phyloP scores from a whole-genome alignment of 1,140 invertebrate species.

The Leptopilina clavipes region DNA sequence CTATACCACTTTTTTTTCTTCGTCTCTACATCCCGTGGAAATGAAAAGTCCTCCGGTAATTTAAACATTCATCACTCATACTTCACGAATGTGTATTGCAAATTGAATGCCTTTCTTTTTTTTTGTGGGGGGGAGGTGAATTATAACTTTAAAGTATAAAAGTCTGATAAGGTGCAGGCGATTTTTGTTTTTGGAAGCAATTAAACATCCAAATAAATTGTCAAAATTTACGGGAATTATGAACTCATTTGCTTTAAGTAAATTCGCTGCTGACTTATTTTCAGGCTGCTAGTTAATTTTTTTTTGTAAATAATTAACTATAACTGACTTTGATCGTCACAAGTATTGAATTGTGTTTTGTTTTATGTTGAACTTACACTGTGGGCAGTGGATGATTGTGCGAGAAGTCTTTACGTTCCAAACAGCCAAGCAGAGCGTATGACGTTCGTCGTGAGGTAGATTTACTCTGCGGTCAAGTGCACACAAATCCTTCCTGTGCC shows the following conservation, averaged over 20 bases:
- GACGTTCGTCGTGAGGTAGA: conserved; percentile 53
- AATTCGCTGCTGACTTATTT: not conserved
- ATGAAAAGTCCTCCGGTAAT: too few relatives aligned
- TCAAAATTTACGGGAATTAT: not conserved
- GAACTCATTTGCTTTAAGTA: conserved; percentile 2
- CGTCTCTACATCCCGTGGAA: too few relatives aligned
- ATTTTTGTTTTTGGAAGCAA: not conserved
- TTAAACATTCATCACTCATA: too few relatives aligned
- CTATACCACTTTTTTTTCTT: not conserved
- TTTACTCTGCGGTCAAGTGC: conserved; percentile 64
- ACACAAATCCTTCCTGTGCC: conserved; percentile 68
- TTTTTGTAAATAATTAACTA: not conserved
- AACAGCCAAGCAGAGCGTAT: conserved; percentile 63
- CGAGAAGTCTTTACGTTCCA: conserved; percentile 67
- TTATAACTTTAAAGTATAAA: conserved; percentile 5
- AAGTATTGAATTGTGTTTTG: not conserved
- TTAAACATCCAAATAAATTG: conserved; percentile 9
- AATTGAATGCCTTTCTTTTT: not conserved
- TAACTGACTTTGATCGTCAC: conserved; percentile 4
- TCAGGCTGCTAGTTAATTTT: conserved; percentile 3
- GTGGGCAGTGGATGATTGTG: conserved; percentile 68
- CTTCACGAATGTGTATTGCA: not conserved
- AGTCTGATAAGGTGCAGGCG: not conserved
- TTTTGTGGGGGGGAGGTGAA: not conserved
- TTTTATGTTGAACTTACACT: conserved; percentile 57